Base-by-base conservation (phyloP, 92 coral and sea anemone genomes). In the Diadumene lineata region DNA sequence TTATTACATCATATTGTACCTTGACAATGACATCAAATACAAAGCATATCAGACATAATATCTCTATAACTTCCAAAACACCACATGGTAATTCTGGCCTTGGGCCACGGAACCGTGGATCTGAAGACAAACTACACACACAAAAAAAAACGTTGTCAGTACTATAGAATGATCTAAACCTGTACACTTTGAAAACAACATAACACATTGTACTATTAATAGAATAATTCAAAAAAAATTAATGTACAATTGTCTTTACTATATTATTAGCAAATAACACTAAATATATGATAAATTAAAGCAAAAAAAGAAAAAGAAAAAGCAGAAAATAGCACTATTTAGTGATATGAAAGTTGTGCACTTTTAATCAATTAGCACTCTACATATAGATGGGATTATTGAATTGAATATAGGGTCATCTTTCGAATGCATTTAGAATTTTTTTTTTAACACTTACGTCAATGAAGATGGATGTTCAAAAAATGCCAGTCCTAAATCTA, bases 71-170 rank as follows among this genome's bases (percentile, higher is more conserved):
- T 69, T 94, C 98, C 50, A 97, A 69, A 3, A 72, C 93, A 60
- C 97, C 98, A 86, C 98, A 94, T 0, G 98, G 91, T 22, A 88
- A 82, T 31, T 83, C 74, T n/a, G 97, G 90, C 48, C 98, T 87
- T 34, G 84, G 53, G 13, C 79, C 89, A 29, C 88, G 78, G 44
- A 80, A 89, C 34, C 98, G 92, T 26, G 98, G 98, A 55, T 94
- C 97, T 13, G 98, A 89, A 15, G 98, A 91, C 17, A 86, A 72
- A 60, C 98, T 94, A 23, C 6, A 8, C 60, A 38, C 48, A 6
- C n/a, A n/a, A n/a, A n/a, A n/a, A n/a, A n/a, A n/a, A n/a, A n/a
- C n/a, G n/a, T n/a, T n/a, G n/a, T n/a, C n/a, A n/a, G n/a, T n/a
- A n/a, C n/a, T n/a, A n/a, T n/a, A n/a, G n/a, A n/a, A n/a, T n/a